A percentile compares a stretch with the other conserved stretches of the same genome.
Evolutionary conservation across 2,797 vertebrate genomes (phyloP).

Genomic region (Artibeus jamaicensis): DNA sequence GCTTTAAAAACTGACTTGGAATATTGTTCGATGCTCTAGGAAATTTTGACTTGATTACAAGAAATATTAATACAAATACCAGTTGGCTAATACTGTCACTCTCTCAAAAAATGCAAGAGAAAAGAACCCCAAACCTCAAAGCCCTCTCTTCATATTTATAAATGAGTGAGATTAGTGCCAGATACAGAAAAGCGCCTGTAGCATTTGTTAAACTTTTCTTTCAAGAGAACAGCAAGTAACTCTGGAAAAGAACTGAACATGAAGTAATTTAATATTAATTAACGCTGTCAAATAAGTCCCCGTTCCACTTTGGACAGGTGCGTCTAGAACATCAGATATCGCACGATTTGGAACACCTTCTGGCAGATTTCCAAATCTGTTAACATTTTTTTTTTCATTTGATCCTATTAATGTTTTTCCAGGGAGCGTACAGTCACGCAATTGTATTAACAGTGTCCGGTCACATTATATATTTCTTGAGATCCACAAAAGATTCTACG

Average conservation of each 20-base stretch:
- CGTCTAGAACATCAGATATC: conserved; percentile 34
- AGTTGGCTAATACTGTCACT: background rate
- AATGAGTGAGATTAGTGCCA: background rate
- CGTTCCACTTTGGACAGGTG: conserved; percentile 47
- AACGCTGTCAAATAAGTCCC: conserved; percentile 33
- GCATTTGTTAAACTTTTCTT: background rate
- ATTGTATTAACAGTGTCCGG: conserved; percentile 38
- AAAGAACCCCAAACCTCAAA: background rate
- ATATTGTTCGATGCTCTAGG: background rate
- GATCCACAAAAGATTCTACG: conserved; percentile 15
- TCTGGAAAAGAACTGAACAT: background rate
- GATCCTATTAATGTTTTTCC: conserved; percentile 60
- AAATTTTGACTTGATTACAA: background rate
- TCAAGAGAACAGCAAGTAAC: conserved; percentile 32
- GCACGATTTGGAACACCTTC: conserved; percentile 56
- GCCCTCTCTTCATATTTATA: background rate
- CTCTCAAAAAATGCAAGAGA: background rate
- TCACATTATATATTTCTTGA: conserved; percentile 48
- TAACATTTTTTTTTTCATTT: conserved; percentile 20
- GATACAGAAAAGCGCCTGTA: background rate
- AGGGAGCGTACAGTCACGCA: conserved; percentile 6
- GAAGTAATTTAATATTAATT: conserved; percentile 56
- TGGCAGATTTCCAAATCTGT: conserved; percentile 63
- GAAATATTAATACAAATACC: background rate
- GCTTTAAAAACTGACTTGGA: background rate